phyloP scores from a whole-genome alignment of 92 coral and sea anemone species.

The Isaurus tuberculatus region DNA sequence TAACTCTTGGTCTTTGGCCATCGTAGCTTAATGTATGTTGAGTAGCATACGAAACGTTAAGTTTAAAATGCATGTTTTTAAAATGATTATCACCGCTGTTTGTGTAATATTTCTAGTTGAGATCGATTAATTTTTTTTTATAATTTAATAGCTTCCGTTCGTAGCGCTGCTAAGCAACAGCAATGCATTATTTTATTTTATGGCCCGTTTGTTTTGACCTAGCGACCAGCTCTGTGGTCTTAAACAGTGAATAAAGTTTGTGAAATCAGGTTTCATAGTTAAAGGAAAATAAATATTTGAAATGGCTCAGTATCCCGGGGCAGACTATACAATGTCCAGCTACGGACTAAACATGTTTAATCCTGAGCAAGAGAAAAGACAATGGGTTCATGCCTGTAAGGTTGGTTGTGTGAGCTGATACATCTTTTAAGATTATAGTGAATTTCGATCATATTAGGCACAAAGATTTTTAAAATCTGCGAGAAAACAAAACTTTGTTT shows the following conservation, averaged over 20 bases:
- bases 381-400: slow-evolving; percentile 82
- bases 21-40: too few relatives aligned
- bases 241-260: background rate
- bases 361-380: slow-evolving; percentile 74
- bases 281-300: background rate
- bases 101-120: too few relatives aligned
- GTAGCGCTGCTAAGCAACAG: background rate
- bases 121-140: too few relatives aligned
- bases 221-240: background rate
- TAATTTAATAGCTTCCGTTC: background rate
- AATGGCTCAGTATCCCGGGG: slow-evolving; percentile 83
- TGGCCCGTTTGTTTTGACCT: background rate
- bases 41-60: too few relatives aligned
- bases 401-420: slow-evolving; percentile 40
- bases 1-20: too few relatives aligned
- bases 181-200: background rate
- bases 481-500: background rate
- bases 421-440: background rate
- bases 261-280: background rate
- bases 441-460: background rate
- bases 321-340: slow-evolving; percentile 78
- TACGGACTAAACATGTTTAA: slow-evolving; percentile 79
- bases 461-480: background rate
- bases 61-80: too few relatives aligned
- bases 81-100: too few relatives aligned